Percentiles rank a stretch among this genome's conserved stretches.
phyloP scores from a whole-genome alignment of 1,140 invertebrate genomes.

The Diabrotica undecimpunctata region DNA sequence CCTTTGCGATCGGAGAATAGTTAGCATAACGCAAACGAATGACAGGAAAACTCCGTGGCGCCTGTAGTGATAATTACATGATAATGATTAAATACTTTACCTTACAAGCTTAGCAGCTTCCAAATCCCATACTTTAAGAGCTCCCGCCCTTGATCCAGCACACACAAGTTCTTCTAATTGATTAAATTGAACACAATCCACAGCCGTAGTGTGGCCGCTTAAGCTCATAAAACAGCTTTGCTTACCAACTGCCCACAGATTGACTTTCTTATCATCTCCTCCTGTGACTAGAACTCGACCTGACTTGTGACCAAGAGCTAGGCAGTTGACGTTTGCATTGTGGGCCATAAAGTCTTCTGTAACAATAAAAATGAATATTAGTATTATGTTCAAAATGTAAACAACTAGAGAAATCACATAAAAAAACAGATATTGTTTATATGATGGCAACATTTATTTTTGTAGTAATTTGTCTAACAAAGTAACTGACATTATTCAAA shows the following conservation, averaged over 20 bases:
- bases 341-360: slow-evolving; percentile 90
- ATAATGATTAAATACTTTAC: not conserved
- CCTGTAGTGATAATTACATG: too few relatives aligned
- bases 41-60: too few relatives aligned
- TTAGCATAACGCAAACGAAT: too few relatives aligned
- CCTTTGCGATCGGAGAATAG: too few relatives aligned
- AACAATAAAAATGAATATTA: slow-evolving; percentile 33
- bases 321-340: slow-evolving; percentile 82
- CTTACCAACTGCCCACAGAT: slow-evolving; percentile 95
- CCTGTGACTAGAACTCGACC: slow-evolving; percentile 92
- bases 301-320: slow-evolving; percentile 87
- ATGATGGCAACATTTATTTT: too few relatives aligned
- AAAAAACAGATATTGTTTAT: not conserved
- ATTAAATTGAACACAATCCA: slow-evolving; percentile 93
- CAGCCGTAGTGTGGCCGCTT: slow-evolving; percentile 86
- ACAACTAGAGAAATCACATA: not conserved
- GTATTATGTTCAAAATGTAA: not conserved
- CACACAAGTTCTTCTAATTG: slow-evolving; percentile 93
- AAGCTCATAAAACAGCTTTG: slow-evolving; percentile 94
- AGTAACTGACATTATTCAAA: too few relatives aligned
- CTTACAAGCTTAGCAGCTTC: slow-evolving; percentile 85
- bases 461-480: too few relatives aligned
- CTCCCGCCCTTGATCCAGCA: slow-evolving; percentile 89
- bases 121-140: slow-evolving; percentile 94
- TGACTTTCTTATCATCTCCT: slow-evolving; percentile 96